phyloP scores from a whole-genome alignment of 1,140 invertebrate species.

The Drosophila simulans region DNA sequence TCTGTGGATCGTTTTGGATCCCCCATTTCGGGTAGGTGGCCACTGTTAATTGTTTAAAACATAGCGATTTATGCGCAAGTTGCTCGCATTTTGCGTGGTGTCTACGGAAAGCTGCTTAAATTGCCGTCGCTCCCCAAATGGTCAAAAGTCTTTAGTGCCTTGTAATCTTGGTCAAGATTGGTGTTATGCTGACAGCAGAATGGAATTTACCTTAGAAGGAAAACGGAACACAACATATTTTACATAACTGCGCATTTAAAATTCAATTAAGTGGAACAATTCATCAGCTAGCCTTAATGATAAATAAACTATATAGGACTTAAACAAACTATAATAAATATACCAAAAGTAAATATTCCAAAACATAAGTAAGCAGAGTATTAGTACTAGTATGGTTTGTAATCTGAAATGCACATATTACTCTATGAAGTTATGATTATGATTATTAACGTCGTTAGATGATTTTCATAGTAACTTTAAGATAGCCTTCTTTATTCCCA shows the following conservation, averaged over 20 bases:
- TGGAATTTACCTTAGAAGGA: constrained; percentile 9
- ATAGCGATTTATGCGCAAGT: constrained; percentile 30
- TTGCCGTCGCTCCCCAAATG: constrained; percentile 5
- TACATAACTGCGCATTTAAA: constrained; percentile 1
- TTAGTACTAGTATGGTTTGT: no score
- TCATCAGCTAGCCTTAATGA: not conserved
- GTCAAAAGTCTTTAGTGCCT: constrained; percentile 17
- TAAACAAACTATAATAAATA: no score
- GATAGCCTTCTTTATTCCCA: constrained; percentile 3
- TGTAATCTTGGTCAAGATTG: constrained; percentile 10
- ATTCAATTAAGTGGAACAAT: constrained; percentile 14
- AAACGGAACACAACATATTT: constrained; percentile 3
- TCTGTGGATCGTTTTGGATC: constrained; percentile 4
- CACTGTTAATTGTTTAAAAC: constrained; percentile 23
- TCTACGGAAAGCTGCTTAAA: constrained; percentile 5
- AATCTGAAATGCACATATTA: no score
- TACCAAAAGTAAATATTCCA: no score
- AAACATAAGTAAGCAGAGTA: no score
- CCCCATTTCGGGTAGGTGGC: constrained; percentile 14
- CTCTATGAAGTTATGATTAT: no score
- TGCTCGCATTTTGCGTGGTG: constrained; percentile 41
- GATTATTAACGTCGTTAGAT: no score
- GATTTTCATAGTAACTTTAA: no score
- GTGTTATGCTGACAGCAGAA: not conserved
- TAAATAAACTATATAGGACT: not conserved